These are phyloP conservation scores for Riparia riparia DNA, from an alignment of 2,113 vertebrate genomes.

Conservation along the genomic window DNA sequence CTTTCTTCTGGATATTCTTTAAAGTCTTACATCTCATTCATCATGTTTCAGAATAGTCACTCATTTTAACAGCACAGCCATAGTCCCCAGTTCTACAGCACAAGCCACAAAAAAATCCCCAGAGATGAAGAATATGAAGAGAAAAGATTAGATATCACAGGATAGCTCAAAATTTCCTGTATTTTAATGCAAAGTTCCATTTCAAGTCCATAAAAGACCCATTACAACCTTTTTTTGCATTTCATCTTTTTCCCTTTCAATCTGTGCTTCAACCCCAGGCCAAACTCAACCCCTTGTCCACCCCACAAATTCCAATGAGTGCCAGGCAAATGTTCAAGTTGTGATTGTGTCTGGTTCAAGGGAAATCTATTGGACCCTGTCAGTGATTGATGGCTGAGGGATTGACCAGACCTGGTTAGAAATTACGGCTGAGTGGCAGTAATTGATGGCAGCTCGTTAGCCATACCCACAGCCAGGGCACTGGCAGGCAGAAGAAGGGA, in stretches of 20 bases:
- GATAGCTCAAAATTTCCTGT: background rate
- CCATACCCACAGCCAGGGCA: background rate
- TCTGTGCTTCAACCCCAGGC: background rate
- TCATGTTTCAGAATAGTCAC: background rate
- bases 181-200: background rate
- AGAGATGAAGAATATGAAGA: background rate
- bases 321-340: background rate
- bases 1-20: background rate
- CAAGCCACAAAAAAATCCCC: background rate
- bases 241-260: background rate
- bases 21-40: background rate
- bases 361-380: background rate
- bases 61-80: background rate
- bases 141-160: background rate
- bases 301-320: background rate
- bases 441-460: background rate
- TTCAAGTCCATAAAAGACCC: background rate
- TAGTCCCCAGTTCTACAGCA: background rate
- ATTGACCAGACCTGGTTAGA: background rate
- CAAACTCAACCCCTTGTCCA: background rate
- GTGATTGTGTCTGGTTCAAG: background rate
- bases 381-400: background rate
- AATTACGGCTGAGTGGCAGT: background rate
- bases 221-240: background rate
- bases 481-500: background rate